phyloP scores from a whole-genome alignment of 2,888 invertebrate genomes.

The Drosophila mettleri region DNA sequence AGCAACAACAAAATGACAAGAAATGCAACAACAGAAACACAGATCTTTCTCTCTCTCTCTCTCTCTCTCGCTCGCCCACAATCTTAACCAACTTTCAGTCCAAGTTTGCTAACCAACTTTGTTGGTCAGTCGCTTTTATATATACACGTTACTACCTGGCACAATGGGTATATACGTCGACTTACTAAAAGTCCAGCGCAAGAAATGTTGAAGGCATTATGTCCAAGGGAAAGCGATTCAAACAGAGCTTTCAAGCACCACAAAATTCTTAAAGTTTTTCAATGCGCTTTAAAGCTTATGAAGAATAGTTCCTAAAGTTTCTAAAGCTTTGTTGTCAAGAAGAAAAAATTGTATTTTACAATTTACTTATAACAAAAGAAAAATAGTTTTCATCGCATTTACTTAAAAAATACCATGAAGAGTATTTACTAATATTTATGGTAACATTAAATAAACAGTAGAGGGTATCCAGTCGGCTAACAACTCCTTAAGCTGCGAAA shows the following conservation, averaged over 20 bases:
- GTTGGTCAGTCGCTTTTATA: slow-evolving; percentile 46
- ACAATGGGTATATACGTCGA: slow-evolving; percentile 15
- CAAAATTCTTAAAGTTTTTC: not conserved
- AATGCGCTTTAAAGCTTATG: not conserved
- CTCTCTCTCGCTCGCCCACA: not conserved
- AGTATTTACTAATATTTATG: no score
- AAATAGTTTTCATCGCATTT: no score
- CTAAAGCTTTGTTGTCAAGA: not conserved
- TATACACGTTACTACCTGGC: slow-evolving; percentile 12
- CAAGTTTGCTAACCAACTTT: slow-evolving; percentile 54
- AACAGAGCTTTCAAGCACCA: not conserved
- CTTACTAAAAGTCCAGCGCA: not conserved
- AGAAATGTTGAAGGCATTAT: not conserved
- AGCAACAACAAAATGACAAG: slow-evolving; percentile 38
- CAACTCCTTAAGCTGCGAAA: slow-evolving; percentile 12
- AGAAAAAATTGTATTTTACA: no score
- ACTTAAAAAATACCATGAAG: no score
- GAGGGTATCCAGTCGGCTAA: slow-evolving; percentile 19
- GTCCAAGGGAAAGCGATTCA: not conserved
- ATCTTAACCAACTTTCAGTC: slow-evolving; percentile 34
- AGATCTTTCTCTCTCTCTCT: not conserved
- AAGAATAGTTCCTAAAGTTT: not conserved
- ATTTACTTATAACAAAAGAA: no score
- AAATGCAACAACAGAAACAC: slow-evolving; percentile 56
- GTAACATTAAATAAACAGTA: no score